Base-by-base conservation (phyloP, 2,888 invertebrate genomes). In the Perdita meconis region DNA sequence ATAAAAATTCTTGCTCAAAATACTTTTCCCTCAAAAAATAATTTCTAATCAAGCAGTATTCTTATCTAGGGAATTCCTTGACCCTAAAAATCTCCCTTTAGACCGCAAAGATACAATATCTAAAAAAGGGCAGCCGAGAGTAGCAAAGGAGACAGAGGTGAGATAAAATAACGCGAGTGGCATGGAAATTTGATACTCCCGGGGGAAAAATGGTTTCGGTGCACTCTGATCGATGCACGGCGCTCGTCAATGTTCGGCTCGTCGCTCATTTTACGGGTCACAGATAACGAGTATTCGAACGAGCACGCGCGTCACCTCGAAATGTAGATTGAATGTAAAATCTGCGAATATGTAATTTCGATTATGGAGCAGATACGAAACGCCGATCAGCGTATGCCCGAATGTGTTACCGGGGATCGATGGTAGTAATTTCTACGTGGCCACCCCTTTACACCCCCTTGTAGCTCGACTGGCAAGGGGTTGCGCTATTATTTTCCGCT, bases 311-410 rank as follows among this genome's bases (percentile, higher is more conserved):
- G 67, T 68, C 38, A 69, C 78, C 66, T 34, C 65, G 40, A 57
- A 73, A 79, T 78, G 79, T 68, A 69, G 78, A 80, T 78, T 68
- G 78, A 78, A 78, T 78, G 78, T 80, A 78, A 80, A 78, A 78
- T 78, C 66, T 65, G 55, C 72, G 72, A 73, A 64, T 68, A 65
- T 53, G 78, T 75, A 78, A 68, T 78, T 78, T 79, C 71, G 78
- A 73, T 72, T 71, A 71, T 67, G 71, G 57, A 60, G 51, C 56
- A 57, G 69, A 78, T 75, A 70, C 56, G 75, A 61, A 59, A 65
- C 50, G 63, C 47, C 72, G 79, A 79, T 79, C 79, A 64, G 68
- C 78, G 44, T 79, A 68, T 79, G 60, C 70, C 56, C 57, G 56
- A 19, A 16, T 10, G 67, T 56, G 55, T 42, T 55, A n/a, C 19